Evolutionary conservation across 2,888 invertebrate genomes (phyloP).

Genomic region (Drosophila prostipennis): DNA sequence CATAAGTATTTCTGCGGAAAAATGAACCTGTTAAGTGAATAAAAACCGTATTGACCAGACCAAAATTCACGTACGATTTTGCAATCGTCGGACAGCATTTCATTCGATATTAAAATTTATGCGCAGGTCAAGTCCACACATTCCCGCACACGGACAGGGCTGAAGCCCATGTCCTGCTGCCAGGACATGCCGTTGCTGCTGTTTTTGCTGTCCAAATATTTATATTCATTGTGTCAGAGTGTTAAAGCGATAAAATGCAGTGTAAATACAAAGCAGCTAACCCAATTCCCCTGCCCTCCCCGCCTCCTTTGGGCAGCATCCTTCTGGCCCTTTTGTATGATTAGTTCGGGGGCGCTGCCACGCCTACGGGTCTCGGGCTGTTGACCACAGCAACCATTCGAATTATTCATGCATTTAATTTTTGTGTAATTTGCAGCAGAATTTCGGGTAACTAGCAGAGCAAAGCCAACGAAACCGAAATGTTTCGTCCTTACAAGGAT

Average conservation of each 20-base stretch:
- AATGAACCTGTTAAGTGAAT: slow-evolving; percentile 4
- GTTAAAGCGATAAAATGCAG: slow-evolving; percentile 80
- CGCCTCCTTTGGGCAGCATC: slow-evolving; percentile 26
- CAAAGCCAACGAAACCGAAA: slow-evolving; percentile 60
- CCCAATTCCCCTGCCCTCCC: slow-evolving; percentile 10
- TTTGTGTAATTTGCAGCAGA: slow-evolving; percentile 76
- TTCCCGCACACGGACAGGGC: slow-evolving; percentile 13
- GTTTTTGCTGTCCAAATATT: slow-evolving; percentile 81
- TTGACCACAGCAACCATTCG: slow-evolving; percentile 79
- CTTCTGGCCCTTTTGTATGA: slow-evolving; percentile 47
- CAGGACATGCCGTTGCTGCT: slow-evolving; percentile 52
- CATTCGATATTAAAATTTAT: slow-evolving; percentile 76
- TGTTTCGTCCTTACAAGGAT: slow-evolving; percentile 66
- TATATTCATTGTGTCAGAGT: slow-evolving; percentile 80
- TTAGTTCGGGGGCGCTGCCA: slow-evolving; percentile 49
- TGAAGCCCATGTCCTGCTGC: slow-evolving; percentile 65
- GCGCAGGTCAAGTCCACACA: slow-evolving; percentile 66
- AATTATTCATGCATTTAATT: slow-evolving; percentile 80
- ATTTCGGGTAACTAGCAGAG: slow-evolving; percentile 64
- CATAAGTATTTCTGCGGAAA: not conserved
- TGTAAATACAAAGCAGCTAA: slow-evolving; percentile 72
- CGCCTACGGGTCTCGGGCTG: slow-evolving; percentile 50
- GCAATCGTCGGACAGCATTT: slow-evolving; percentile 52
- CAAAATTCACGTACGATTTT: slow-evolving; percentile 28
- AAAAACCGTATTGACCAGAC: slow-evolving; percentile 8